Percentiles rank a stretch among this genome's conserved stretches.
Evolutionary conservation across 2,113 vertebrate genomes (phyloP).

Genomic region (Gambusia affinis): DNA sequence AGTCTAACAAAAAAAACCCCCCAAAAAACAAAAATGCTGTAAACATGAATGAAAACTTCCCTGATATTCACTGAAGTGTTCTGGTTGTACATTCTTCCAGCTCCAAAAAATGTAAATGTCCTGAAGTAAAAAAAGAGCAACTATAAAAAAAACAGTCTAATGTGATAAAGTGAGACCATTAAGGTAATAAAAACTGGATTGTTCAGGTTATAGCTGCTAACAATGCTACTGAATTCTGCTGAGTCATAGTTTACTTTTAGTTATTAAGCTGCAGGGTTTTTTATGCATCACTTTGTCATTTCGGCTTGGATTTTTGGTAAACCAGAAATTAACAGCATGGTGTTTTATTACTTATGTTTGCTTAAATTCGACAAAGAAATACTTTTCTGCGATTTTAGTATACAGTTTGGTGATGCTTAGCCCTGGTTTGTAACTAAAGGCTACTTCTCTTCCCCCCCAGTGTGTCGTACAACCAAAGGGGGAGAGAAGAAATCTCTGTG

Average conservation of each 20-base stretch:
- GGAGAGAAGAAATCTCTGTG: conserved; percentile 39
- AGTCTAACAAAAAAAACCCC: too few relatives aligned
- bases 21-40: too few relatives aligned
- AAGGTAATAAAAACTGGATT: not conserved
- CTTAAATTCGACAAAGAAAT: not conserved
- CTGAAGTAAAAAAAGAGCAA: not conserved
- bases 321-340: too few relatives aligned
- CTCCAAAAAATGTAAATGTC: not conserved
- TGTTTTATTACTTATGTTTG: not conserved
- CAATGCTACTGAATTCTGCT: not conserved
- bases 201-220: not conserved
- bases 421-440: conserved; percentile 13
- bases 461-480: conserved; percentile 29
- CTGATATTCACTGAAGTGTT: too few relatives aligned
- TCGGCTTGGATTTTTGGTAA: not conserved
- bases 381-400: not conserved
- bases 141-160: not conserved
- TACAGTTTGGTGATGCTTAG: not conserved
- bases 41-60: too few relatives aligned
- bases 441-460: conserved; percentile 13
- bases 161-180: not conserved
- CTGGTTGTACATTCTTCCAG: not conserved
- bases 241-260: not conserved
- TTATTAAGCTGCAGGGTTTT: not conserved
- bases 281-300: not conserved